Evolutionary conservation across 2,113 vertebrate genomes (phyloP).

Genomic region (Heterotilapia buettikoferi): DNA sequence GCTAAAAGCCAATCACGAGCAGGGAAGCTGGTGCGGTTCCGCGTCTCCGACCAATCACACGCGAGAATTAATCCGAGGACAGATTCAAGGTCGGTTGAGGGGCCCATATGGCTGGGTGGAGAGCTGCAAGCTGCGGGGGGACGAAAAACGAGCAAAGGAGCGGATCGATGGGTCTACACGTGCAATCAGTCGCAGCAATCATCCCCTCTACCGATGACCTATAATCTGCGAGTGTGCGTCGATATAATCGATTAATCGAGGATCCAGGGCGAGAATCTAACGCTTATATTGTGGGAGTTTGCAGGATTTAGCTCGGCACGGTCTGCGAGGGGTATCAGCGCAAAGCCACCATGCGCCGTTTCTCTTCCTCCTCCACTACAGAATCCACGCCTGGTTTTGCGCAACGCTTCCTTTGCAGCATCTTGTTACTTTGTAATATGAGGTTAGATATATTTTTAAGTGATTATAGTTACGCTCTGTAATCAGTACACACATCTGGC

Average conservation of each 20-base stretch:
- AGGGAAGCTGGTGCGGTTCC: background rate
- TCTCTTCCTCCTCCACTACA: conserved; percentile 19
- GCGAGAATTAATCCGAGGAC: conserved; percentile 56
- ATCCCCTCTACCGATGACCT: background rate
- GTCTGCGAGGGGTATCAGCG: background rate
- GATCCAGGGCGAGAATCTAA: background rate
- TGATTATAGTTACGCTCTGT: background rate
- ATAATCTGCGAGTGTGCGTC: background rate
- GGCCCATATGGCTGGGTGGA: conserved; percentile 44
- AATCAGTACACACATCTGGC: background rate
- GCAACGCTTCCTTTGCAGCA: conserved; percentile 51
- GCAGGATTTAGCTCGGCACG: background rate
- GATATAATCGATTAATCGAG: accelerated
- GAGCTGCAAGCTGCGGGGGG: conserved; percentile 30
- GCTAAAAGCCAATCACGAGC: background rate
- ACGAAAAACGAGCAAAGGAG: background rate
- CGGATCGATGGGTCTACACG: background rate
- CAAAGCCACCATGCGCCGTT: background rate
- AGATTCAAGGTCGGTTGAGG: conserved; percentile 65
- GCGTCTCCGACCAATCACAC: conserved; percentile 25
- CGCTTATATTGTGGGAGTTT: background rate
- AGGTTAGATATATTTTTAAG: background rate
- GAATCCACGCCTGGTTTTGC: conserved; percentile 44
- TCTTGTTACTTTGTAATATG: background rate
- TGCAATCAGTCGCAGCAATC: background rate